These are phyloP conservation scores for Drosophila anomalata DNA, from an alignment of 2,888 invertebrate species.

Conservation along the genomic window DNA sequence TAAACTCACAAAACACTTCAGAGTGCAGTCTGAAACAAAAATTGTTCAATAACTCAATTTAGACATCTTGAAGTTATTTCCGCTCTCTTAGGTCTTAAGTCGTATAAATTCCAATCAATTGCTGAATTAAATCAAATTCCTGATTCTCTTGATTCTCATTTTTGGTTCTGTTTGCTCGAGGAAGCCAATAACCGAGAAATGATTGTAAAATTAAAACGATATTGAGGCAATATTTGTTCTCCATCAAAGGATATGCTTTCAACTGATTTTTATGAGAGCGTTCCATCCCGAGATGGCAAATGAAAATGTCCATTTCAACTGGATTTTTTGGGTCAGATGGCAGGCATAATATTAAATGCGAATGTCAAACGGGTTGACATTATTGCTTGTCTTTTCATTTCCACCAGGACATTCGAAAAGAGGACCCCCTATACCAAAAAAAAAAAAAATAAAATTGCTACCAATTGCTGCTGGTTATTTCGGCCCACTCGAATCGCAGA, in stretches of 20 bases:
- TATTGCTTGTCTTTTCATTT: constrained; percentile 54
- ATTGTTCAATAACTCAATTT: background rate
- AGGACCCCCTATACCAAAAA: constrained; percentile 14
- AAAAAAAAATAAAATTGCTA: constrained; percentile 22
- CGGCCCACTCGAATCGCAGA: constrained; percentile 35
- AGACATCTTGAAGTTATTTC: constrained; percentile 5
- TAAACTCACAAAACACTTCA: background rate
- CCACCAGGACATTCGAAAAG: constrained; percentile 57
- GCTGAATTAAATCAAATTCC: constrained; percentile 8
- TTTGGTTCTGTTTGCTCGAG: constrained; percentile 5
- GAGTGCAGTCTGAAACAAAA: background rate
- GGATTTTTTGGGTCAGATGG: constrained; percentile 1
- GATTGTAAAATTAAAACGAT: constrained; percentile 33
- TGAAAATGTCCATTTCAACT: constrained; percentile 29
- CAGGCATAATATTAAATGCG: constrained; percentile 71
- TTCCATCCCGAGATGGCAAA: constrained; percentile 15
- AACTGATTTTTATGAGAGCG: constrained; percentile 7
- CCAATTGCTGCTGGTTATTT: constrained; percentile 25
- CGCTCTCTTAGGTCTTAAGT: constrained; percentile 13
- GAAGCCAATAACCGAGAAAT: constrained; percentile 29
- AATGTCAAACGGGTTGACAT: constrained; percentile 71
- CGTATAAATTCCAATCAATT: constrained; percentile 20
- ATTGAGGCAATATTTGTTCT: constrained; percentile 19
- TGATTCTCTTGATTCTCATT: background rate
- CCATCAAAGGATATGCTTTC: constrained; percentile 10